These are phyloP conservation scores for Xanthia icteritia DNA, from an alignment of 2,888 invertebrate species.

Conservation along the genomic window DNA sequence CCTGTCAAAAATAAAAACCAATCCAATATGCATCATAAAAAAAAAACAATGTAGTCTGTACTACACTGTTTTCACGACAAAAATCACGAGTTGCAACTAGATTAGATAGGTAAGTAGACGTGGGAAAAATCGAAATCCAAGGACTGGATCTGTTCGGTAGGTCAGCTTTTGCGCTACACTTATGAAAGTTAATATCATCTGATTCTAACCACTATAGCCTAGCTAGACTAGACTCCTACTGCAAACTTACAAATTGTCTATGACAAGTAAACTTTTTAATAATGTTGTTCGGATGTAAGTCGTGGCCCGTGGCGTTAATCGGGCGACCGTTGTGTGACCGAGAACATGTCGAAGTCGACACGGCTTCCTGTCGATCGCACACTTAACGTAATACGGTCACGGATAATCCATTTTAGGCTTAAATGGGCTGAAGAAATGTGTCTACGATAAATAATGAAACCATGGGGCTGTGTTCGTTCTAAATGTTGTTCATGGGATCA, in stretches of 20 bases:
- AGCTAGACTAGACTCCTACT: neutral
- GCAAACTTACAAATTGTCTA: conserved; percentile 17
- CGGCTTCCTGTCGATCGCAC: conserved; percentile 68
- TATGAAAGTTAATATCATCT: neutral
- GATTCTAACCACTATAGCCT: too few species aligned
- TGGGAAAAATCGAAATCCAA: neutral
- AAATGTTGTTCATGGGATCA: neutral
- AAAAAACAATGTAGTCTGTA: neutral
- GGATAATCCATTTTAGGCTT: conserved; percentile 66
- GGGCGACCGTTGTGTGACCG: conserved; percentile 72
- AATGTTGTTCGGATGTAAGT: conserved; percentile 41
- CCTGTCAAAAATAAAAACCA: neutral
- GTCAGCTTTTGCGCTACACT: too few species aligned
- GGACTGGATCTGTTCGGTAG: too few species aligned
- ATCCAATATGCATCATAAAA: too few species aligned
- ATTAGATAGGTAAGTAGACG: neutral
- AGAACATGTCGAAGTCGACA: conserved; percentile 60
- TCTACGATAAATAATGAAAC: neutral
- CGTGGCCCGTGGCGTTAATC: conserved; percentile 46
- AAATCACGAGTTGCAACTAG: neutral
- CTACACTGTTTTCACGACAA: neutral
- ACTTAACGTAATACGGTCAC: conserved; percentile 67
- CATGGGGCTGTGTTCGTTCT: neutral
- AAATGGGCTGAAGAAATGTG: conserved; percentile 49
- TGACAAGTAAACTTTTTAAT: conserved; percentile 32